phyloP scores from a whole-genome alignment of 2,797 vertebrate species.

The Artibeus jamaicensis region DNA sequence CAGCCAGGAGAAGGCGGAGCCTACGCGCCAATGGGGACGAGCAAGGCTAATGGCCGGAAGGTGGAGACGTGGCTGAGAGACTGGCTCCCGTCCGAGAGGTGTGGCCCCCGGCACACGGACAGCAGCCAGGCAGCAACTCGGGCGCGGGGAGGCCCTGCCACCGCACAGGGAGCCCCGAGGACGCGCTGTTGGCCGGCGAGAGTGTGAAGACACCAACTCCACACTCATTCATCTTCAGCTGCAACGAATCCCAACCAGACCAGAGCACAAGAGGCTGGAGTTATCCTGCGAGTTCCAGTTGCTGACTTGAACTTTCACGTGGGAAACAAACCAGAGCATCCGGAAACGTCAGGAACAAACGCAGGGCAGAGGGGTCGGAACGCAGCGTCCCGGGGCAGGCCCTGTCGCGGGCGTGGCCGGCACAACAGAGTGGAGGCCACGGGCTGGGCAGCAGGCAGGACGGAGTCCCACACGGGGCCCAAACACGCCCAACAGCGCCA shows the following conservation, averaged over 20 bases:
- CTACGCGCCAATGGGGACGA: too few species aligned
- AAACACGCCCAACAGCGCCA: fast-evolving
- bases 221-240: background rate
- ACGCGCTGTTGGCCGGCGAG: fast-evolving
- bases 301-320: background rate
- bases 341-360: background rate
- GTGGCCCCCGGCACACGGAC: background rate
- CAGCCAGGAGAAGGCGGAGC: background rate
- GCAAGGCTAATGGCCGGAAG: too few species aligned
- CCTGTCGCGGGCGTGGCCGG: fast-evolving
- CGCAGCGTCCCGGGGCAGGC: too few species aligned
- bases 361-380: background rate
- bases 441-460: too few species aligned
- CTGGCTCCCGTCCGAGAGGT: fast-evolving
- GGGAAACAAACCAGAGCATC: background rate
- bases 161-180: fast-evolving
- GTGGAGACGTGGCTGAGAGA: too few species aligned
- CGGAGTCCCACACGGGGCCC: fast-evolving
- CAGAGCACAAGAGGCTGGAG: background rate
- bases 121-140: background rate
- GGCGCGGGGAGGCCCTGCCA: too few species aligned
- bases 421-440: fast-evolving
- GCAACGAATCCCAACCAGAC: background rate
- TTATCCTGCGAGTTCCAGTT: background rate
- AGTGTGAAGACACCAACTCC: fast-evolving